These are phyloP conservation scores for Emesis furor DNA, from an alignment of 2,888 invertebrate genomes.

Conservation along the genomic window DNA sequence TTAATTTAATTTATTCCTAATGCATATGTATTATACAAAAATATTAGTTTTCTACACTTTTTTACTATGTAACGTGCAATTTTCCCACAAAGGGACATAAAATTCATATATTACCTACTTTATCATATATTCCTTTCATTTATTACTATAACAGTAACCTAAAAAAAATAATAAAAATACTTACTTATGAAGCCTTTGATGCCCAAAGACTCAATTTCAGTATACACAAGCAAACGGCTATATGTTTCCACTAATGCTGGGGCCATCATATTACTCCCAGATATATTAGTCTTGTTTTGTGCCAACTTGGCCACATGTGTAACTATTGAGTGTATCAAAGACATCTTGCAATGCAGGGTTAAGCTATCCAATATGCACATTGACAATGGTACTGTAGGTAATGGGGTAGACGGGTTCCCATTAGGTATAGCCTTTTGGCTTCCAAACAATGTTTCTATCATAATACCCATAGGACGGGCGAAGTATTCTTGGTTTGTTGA, in stretches of 20 bases:
- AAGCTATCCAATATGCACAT: slow-evolving; percentile 98
- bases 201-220: slow-evolving; percentile 98
- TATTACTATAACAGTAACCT: no score
- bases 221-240: slow-evolving; percentile 97
- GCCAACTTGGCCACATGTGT: slow-evolving; percentile 98
- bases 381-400: slow-evolving; percentile 97
- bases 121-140: no score
- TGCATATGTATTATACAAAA: no score
- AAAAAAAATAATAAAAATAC: slow-evolving; percentile 78
- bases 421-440: slow-evolving; percentile 92
- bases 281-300: slow-evolving; percentile 96
- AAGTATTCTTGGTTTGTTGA: slow-evolving; percentile 98
- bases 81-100: no score
- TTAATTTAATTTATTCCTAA: no score
- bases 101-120: no score
- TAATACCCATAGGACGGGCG: slow-evolving; percentile 97
- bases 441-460: slow-evolving; percentile 97
- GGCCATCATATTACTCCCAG: slow-evolving; percentile 93
- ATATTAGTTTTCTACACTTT: no score
- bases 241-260: slow-evolving; percentile 99
- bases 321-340: slow-evolving; percentile 95
- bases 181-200: slow-evolving; percentile 98
- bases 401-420: slow-evolving; percentile 90
- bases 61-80: no score
- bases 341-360: slow-evolving; percentile 99